phyloP scores from a whole-genome alignment of 2,113 vertebrate genomes.

The Paradoxurus hermaphroditus region DNA sequence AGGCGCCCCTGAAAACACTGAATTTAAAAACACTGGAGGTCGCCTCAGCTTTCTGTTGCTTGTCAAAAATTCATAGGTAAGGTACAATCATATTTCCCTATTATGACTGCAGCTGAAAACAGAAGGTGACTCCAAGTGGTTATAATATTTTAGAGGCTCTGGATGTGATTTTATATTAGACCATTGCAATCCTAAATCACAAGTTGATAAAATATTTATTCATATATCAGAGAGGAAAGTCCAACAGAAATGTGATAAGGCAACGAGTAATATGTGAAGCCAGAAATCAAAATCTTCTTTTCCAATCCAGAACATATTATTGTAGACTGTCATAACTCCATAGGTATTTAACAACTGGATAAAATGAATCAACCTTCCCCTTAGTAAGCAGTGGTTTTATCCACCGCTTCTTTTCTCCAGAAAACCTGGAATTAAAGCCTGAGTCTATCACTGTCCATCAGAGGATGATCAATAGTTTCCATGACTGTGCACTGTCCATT shows the following conservation, averaged over 20 bases:
- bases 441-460: fast-evolving
- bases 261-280: not conserved
- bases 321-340: not conserved
- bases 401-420: not conserved
- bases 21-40: not conserved
- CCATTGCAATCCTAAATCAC: not conserved
- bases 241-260: not conserved
- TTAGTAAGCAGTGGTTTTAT: not conserved
- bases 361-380: not conserved
- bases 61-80: not conserved
- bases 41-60: not conserved
- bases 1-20: not conserved
- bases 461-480: not conserved
- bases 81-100: not conserved
- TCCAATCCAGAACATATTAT: not conserved
- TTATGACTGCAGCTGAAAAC: not conserved
- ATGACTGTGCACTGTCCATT: not conserved
- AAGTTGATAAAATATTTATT: not conserved
- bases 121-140: not conserved
- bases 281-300: not conserved
- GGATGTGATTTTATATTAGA: not conserved
- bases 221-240: not conserved
- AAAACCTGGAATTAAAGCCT: not conserved
- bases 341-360: not conserved
- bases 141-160: not conserved